phyloP scores from a whole-genome alignment of 2,888 invertebrate species.

The Keiferia lycopersicella region DNA sequence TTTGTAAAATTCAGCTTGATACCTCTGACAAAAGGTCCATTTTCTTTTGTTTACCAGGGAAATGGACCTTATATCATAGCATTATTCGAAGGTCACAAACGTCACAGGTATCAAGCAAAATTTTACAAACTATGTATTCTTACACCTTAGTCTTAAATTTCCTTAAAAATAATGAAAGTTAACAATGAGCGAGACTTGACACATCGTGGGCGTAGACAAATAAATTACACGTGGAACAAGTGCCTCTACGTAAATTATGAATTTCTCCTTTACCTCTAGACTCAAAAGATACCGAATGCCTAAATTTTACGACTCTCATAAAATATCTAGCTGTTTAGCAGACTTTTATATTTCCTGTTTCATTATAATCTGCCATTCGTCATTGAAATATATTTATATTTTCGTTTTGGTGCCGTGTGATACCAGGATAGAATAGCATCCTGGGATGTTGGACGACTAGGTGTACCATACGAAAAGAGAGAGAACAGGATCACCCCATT shows the following conservation, averaged over 20 bases:
- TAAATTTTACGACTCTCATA: slow-evolving; percentile 8
- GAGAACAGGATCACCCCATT: too few species aligned
- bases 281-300: slow-evolving; percentile 3
- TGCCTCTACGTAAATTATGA: background rate
- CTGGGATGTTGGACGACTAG: too few species aligned
- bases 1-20: too few species aligned
- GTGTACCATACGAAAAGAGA: too few species aligned
- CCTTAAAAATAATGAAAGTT: background rate
- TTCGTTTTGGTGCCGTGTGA: too few species aligned
- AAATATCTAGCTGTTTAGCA: slow-evolving; percentile 15
- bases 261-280: slow-evolving; percentile 6
- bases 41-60: too few species aligned
- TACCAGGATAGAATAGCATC: too few species aligned
- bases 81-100: too few species aligned
- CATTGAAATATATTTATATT: slow-evolving; percentile 14
- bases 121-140: background rate
- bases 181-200: background rate
- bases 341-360: slow-evolving; percentile 31
- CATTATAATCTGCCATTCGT: slow-evolving; percentile 38
- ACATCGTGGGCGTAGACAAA: slow-evolving; percentile 2
- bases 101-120: too few species aligned
- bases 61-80: too few species aligned
- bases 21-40: too few species aligned
- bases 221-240: slow-evolving; percentile 11
- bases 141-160: background rate